Evolutionary conservation across 2,797 vertebrate species (phyloP).

Genomic region (Gymnothorax reevesii): DNA sequence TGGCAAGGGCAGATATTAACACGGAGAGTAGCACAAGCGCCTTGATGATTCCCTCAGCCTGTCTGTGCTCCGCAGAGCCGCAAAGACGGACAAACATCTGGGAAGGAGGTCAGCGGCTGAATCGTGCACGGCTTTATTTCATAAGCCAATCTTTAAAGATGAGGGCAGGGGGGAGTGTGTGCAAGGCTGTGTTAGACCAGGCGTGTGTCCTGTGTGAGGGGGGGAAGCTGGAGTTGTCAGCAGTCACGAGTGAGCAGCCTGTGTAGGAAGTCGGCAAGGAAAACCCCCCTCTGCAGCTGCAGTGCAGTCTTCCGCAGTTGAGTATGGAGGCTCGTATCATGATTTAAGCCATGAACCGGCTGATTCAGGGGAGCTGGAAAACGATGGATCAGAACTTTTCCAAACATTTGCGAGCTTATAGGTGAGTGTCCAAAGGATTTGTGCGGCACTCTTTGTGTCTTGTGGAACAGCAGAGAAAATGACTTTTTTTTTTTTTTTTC

Average conservation of each 20-base stretch:
- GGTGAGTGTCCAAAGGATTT: constrained; percentile 59
- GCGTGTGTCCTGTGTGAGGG: constrained; percentile 8
- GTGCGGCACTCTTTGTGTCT: background rate
- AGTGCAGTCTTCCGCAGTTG: background rate
- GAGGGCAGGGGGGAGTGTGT: background rate
- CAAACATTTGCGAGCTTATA: constrained; percentile 41
- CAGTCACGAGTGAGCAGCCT: constrained; percentile 46
- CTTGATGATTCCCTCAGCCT: background rate
- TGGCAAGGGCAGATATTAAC: background rate
- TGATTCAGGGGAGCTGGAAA: constrained; percentile 57
- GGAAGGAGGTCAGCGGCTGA: background rate
- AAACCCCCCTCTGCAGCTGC: constrained; percentile 51
- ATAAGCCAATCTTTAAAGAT: background rate
- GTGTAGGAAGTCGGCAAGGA: constrained; percentile 60
- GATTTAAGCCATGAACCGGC: constrained; percentile 53
- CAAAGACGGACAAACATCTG: background rate
- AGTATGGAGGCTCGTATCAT: constrained; percentile 40
- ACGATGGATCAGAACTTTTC: constrained; percentile 53
- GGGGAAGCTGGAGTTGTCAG: constrained; percentile 39
- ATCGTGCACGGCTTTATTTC: background rate
- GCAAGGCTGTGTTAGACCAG: background rate
- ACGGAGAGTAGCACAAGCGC: background rate
- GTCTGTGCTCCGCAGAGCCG: background rate
- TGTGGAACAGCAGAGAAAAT: background rate
- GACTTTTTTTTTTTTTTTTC: too few relatives aligned